These are phyloP conservation scores for Paraplagusia blochii DNA, from an alignment of 2,113 vertebrate genomes.

Conservation along the genomic window DNA sequence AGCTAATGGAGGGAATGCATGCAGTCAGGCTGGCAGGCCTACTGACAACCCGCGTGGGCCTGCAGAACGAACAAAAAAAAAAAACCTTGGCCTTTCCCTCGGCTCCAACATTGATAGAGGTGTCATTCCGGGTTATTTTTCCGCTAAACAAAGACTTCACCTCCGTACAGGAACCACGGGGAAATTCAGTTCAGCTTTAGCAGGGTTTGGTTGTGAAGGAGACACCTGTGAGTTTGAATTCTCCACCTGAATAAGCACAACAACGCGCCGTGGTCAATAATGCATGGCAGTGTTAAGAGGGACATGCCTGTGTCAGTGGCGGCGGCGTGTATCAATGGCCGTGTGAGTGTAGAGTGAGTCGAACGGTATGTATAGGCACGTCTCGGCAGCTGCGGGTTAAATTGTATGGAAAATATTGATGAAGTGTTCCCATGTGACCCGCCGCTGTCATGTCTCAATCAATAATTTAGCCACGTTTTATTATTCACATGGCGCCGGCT, in stretches of 20 bases:
- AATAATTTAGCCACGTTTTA: constrained; percentile 71
- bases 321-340: constrained; percentile 36
- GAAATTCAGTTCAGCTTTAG: constrained; percentile 19
- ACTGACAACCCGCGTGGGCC: constrained; percentile 29
- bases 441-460: constrained; percentile 64
- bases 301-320: constrained; percentile 16
- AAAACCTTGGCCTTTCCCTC: constrained; percentile 26
- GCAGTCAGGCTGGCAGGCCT: constrained; percentile 26
- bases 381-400: constrained; percentile 57
- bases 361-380: constrained; percentile 47
- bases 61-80: too few species aligned
- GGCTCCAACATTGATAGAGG: constrained; percentile 16
- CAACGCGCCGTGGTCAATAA: constrained; percentile 49
- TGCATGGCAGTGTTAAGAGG: constrained; percentile 30
- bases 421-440: constrained; percentile 54
- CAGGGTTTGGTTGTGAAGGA: constrained; percentile 18
- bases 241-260: constrained; percentile 23
- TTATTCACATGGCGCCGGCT: constrained; percentile 53
- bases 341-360: constrained; percentile 24
- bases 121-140: constrained; percentile 20
- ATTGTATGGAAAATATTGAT: constrained; percentile 75
- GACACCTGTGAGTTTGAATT: constrained; percentile 17
- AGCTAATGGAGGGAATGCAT: constrained; percentile 41
- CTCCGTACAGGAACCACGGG: constrained; percentile 27
- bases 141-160: constrained; percentile 16